These are phyloP conservation scores for Carpatolechia fugitivella DNA, from an alignment of 2,888 invertebrate species.

Conservation along the genomic window DNA sequence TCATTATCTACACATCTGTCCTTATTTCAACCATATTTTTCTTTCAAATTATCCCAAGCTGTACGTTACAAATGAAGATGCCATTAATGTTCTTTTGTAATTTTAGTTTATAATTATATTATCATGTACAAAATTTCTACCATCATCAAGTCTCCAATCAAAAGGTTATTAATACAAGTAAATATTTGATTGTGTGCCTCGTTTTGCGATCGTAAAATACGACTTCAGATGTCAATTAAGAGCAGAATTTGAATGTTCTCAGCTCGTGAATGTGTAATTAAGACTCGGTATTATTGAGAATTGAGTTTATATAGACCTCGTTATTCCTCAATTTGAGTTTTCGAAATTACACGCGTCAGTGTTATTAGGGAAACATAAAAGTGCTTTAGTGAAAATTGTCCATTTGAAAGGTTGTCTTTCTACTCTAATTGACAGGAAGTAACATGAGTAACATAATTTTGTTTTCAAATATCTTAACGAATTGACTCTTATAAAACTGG, in stretches of 20 bases:
- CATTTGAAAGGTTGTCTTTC: no score
- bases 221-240: constrained; percentile 53
- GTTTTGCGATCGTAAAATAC: constrained; percentile 49
- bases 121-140: background rate
- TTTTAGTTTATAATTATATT: no score
- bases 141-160: constrained; percentile 20
- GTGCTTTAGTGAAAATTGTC: no score
- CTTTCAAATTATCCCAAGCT: background rate
- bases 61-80: no score
- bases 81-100: no score
- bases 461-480: no score
- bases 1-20: background rate
- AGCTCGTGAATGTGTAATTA: constrained; percentile 55
- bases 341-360: background rate
- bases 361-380: background rate
- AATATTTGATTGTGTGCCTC: constrained; percentile 53
- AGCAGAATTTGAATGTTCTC: constrained; percentile 45
- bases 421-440: no score
- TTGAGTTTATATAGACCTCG: constrained; percentile 28
- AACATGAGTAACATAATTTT: no score
- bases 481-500: no score
- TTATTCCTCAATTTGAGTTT: background rate
- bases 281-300: constrained; percentile 41
- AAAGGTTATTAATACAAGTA: constrained; percentile 32
- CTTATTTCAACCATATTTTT: background rate